Percentiles rank a stretch among this genome's conserved stretches.
These are phyloP conservation scores for Naja naja DNA, from an alignment of 2,113 vertebrate species.

Conservation along the genomic window DNA sequence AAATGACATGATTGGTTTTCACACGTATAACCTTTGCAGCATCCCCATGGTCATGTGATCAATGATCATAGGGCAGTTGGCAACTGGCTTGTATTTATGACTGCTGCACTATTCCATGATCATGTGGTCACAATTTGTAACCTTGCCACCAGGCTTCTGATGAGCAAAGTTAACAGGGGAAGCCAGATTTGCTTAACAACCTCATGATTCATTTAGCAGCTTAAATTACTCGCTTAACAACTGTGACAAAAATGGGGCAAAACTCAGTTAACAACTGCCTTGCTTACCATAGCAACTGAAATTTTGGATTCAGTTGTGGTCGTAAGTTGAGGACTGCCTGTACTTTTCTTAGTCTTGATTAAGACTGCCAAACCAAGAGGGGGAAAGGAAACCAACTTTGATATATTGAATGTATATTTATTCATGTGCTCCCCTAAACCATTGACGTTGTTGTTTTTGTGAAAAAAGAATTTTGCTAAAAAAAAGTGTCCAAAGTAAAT, in stretches of 20 bases:
- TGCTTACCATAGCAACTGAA: neutral
- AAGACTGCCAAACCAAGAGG: neutral
- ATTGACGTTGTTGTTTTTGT: neutral
- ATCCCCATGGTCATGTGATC: neutral
- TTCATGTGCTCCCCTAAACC: neutral
- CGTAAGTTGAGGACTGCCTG: neutral
- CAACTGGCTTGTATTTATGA: neutral
- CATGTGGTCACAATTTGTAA: neutral
- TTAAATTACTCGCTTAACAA: neutral
- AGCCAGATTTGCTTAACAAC: neutral
- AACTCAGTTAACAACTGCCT: neutral
- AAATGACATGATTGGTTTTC: neutral
- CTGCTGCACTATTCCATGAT: neutral
- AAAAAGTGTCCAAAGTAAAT: neutral
- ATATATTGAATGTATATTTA: slow-evolving; percentile 6
- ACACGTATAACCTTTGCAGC: neutral
- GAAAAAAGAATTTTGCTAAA: neutral
- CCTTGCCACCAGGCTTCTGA: neutral
- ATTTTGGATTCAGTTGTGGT: neutral
- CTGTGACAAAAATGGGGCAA: neutral
- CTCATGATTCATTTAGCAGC: neutral
- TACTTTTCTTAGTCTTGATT: neutral
- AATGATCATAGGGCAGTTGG: neutral
- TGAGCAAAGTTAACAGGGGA: neutral
- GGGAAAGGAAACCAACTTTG: neutral